These are phyloP conservation scores for Phainopepla nitens DNA, from an alignment of 2,113 vertebrate genomes.

Conservation along the genomic window DNA sequence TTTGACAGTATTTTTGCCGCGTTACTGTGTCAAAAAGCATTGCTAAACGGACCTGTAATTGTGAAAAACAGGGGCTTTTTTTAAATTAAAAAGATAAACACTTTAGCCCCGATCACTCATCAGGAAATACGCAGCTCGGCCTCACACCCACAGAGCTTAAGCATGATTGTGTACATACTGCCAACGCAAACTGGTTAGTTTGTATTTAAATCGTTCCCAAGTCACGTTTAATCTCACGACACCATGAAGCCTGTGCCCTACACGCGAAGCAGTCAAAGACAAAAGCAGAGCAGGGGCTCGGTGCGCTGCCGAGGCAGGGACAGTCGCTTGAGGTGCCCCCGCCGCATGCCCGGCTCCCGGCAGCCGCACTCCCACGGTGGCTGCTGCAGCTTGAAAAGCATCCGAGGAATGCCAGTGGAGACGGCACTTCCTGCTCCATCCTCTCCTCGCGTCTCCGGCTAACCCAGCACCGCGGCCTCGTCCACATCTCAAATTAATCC, in stretches of 20 bases:
- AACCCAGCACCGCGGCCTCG: background rate
- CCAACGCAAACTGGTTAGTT: accelerated
- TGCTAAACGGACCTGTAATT: background rate
- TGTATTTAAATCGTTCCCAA: background rate
- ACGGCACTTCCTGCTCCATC: background rate
- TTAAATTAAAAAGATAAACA: background rate
- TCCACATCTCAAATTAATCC: accelerated
- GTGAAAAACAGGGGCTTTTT: background rate
- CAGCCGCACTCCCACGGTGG: background rate
- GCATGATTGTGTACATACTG: accelerated
- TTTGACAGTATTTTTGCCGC: background rate
- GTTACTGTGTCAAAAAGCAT: background rate
- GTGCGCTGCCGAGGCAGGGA: accelerated
- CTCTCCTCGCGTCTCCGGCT: background rate
- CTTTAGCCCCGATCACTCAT: background rate
- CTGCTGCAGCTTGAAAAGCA: background rate
- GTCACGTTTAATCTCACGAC: background rate
- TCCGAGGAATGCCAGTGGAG: background rate
- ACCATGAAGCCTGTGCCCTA: background rate
- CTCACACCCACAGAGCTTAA: background rate
- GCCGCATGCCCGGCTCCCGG: background rate
- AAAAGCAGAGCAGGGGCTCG: accelerated
- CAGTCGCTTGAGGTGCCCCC: accelerated
- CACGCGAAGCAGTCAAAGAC: background rate
- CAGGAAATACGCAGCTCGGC: background rate